phyloP scores from a whole-genome alignment of 92 coral and sea anemone genomes.

The Pocillopora meandrina region DNA sequence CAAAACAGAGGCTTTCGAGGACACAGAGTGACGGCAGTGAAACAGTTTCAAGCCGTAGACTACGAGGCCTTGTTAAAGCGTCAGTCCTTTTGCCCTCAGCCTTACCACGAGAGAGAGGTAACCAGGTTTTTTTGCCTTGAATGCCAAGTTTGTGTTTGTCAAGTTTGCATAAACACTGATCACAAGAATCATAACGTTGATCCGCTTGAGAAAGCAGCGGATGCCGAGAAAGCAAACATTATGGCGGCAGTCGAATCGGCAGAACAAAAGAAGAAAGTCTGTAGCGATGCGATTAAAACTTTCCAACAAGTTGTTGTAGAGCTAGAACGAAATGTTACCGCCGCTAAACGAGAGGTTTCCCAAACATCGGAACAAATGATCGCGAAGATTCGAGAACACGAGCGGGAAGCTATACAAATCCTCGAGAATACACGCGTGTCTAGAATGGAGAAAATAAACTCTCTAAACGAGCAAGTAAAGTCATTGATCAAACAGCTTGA shows the following conservation, averaged over 20 bases:
- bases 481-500: not conserved
- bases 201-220: too few relatives aligned
- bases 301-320: not conserved
- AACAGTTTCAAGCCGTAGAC: constrained; percentile 7
- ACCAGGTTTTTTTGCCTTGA: not conserved
- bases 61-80: not conserved
- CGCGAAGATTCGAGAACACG: not conserved
- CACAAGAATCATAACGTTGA: too few relatives aligned
- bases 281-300: not conserved
- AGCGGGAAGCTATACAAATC: not conserved
- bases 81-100: too few relatives aligned
- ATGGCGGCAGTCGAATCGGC: not conserved
- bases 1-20: not conserved
- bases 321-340: not conserved
- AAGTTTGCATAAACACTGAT: not conserved
- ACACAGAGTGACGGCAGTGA: not conserved
- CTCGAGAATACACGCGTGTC: constrained; percentile 3
- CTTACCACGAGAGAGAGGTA: not conserved
- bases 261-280: not conserved
- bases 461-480: not conserved
- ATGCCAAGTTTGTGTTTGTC: not conserved
- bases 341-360: not conserved
- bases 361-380: not conserved
- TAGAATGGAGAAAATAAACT: not conserved
- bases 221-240: not conserved